Evolutionary conservation across 2,797 vertebrate genomes (phyloP), one percentile per base, ranked within the genome.

Genomic region (Acanthurus leucopareius): DNA sequence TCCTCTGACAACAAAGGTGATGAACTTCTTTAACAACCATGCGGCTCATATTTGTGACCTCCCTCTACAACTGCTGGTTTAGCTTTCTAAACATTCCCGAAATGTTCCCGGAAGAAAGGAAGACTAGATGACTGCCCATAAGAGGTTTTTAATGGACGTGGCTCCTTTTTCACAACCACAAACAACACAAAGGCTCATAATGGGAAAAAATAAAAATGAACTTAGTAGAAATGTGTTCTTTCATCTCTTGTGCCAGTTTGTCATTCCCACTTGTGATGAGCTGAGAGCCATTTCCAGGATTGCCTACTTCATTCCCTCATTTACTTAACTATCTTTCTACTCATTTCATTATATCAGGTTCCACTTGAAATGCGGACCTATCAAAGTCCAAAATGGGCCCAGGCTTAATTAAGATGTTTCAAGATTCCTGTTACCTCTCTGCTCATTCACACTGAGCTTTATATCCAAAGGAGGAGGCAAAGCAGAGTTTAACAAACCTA

Each of bases 11-110:
- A 71, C 10, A 0, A 14, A 47, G 64, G 16, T 16, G 53, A 85
- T 62, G 47, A 53, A 75, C 47, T 52, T 62, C 49, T 42, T 64
- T 56, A 42, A 68, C 15, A 38, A 9, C 25, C 40, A 61, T 6
- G 14, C 35, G 35, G 38, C 5, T 69, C 20, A 40, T 61, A 66
- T 59, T 8, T 69, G 32, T 54, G 54, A 61, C 44, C 14, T 48
- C 25, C 25, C 40, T 35, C 10, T 51, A 3, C 3, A 32, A 44
- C 4, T 20, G 15, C 16, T 19, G n/a, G 28, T 49, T 63, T 20
- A 57, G 10, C 2, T 7, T 45, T 73, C 25, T 25, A 25, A 25
- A 25, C 25, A 25, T 54, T 44, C 68, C 5, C 60, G 15, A 40
- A 7, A 10, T 56, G 15, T 40, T 60, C 25, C 14, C 28, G 32